A percentile compares a stretch with the other conserved stretches of the same genome.
phyloP scores from a whole-genome alignment of 2,113 vertebrate species.

The Heterochromis multidens region DNA sequence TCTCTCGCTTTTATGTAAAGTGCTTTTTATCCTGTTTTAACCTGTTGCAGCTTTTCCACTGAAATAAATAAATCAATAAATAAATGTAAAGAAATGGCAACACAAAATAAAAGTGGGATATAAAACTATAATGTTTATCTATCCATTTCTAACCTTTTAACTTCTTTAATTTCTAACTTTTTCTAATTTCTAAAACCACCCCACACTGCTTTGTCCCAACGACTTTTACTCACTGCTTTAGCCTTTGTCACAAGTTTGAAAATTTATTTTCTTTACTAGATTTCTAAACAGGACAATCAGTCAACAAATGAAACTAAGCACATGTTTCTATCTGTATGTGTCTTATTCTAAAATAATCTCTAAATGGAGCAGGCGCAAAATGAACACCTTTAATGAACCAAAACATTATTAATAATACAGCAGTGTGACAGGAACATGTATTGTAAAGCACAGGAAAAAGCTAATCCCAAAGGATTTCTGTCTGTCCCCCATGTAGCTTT shows the following conservation, averaged over 20 bases:
- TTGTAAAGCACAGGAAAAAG: constrained; percentile 9
- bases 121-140: not conserved
- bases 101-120: not conserved
- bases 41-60: not conserved
- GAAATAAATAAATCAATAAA: not conserved
- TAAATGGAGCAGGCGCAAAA: not conserved
- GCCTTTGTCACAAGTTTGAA: not conserved
- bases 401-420: not conserved
- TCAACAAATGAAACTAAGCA: not conserved
- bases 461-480: constrained; percentile 40
- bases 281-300: not conserved
- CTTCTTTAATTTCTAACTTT: not conserved
- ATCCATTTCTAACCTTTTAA: not conserved
- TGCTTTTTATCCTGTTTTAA: not conserved
- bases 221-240: not conserved
- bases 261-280: not conserved
- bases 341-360: not conserved
- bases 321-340: not conserved
- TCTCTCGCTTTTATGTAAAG: not conserved
- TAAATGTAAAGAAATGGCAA: not conserved
- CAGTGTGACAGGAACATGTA: not conserved
- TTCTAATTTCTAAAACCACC: not conserved
- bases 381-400: not conserved
- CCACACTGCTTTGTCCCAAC: not conserved
- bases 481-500: constrained; percentile 56